Base-by-base conservation (phyloP, 2,888 invertebrate species). In the Cheilosia variabilis region DNA sequence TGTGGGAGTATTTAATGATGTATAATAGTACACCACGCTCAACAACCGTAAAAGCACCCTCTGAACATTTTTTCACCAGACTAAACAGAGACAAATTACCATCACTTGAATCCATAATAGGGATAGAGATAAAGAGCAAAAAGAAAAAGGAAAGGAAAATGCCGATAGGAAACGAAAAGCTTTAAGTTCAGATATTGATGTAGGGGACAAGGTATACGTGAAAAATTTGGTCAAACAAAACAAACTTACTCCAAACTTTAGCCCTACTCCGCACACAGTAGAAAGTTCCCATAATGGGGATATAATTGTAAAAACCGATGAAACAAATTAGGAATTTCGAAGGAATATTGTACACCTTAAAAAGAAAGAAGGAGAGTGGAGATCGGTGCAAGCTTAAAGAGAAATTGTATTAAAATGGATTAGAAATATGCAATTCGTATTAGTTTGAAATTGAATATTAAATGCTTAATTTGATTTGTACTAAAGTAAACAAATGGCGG, bases 331-430 rank as follows among this genome's bases (percentile, higher is more conserved):
- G 45, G 45, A 53, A 34, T 27, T 27, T 57, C 45, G 57, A 45
- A 63, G 63, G 55, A 73, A 73, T 10, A 53, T 73, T 47, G 69
- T 58, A 27, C 69, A 73, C 52, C 37, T 73, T 27, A 73, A 73
- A 22, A 73, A 66, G 24, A 45, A 43, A 52, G 41, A 66, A 52
- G 63, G 55, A 24, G 43, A 62, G 47, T 55, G 55, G 63, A 73
- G 55, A 57, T 55, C 57, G 27, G 22, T 50, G 10, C 31, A 77
- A 62, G 66, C 47, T 55, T 13, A 41, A 34, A 71, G 60, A 55
- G 55, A 50, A 19, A 19, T 50, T 50, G 50, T 15, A 41, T 41
- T 41, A 2, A 4, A 13, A 13, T 41, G 1, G 22, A 22, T 22
- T 1, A 22, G 22, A 22, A 22, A 1, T 22, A 22, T 22, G 22